Percentiles rank a stretch among this genome's conserved stretches.
Conservation (phyloP, 2,888 invertebrate species). For the Empis stercorea region DNA sequence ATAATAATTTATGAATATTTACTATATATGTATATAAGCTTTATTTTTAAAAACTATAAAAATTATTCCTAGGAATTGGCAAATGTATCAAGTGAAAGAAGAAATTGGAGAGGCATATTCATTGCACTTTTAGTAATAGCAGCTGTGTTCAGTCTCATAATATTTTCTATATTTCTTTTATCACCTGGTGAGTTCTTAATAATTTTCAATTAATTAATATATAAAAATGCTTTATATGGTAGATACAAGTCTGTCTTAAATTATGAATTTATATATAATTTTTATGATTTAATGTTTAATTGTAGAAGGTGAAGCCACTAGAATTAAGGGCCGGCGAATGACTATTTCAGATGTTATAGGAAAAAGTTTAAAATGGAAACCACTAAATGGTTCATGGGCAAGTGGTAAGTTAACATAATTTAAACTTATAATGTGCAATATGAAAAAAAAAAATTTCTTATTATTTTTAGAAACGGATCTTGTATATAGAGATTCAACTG, state of each 20-base stretch:
- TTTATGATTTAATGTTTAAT: too few relatives aligned
- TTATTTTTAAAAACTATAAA: too few relatives aligned
- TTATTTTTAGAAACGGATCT: slow-evolving; percentile 59
- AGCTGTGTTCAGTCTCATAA: slow-evolving; percentile 75
- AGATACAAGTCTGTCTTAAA: neutral
- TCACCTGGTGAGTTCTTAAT: slow-evolving; percentile 47
- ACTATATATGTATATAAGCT: too few relatives aligned
- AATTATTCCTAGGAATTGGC: slow-evolving; percentile 65
- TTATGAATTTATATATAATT: too few relatives aligned
- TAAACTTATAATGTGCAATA: too few relatives aligned
- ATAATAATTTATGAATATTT: too few relatives aligned
- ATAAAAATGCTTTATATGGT: too few relatives aligned
- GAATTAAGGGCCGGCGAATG: slow-evolving; percentile 54
- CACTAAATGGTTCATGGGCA: slow-evolving; percentile 69
- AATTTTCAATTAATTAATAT: neutral
- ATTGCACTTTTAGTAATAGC: slow-evolving; percentile 85
- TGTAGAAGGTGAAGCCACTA: slow-evolving; percentile 46
- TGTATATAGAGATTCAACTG: slow-evolving; percentile 62
- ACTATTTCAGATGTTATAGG: slow-evolving; percentile 53
- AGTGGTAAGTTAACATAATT: slow-evolving; percentile 50
- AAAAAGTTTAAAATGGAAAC: slow-evolving; percentile 41
- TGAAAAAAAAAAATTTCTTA: too few relatives aligned
- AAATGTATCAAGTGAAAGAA: slow-evolving; percentile 69
- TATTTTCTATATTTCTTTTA: slow-evolving; percentile 81
- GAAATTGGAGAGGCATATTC: slow-evolving; percentile 90